Evolutionary conservation across 2,797 vertebrate genomes (phyloP).

Genomic region (Adelosebastes latens): DNA sequence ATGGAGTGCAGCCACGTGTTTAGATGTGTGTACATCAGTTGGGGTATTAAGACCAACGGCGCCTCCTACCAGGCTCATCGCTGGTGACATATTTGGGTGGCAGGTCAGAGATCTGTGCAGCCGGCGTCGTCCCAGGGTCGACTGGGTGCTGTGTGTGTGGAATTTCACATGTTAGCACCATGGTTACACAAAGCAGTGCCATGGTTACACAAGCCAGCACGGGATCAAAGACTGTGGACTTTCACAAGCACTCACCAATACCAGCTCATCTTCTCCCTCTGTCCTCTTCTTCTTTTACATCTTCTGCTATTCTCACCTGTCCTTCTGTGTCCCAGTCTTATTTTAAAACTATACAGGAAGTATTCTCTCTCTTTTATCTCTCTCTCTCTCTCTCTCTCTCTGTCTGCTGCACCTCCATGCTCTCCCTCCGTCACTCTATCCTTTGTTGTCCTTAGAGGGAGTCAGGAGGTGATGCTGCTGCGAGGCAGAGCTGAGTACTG

Average conservation of each 20-base stretch:
- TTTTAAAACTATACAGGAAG: constrained; percentile 11
- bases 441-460: constrained; percentile 61
- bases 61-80: constrained; percentile 42
- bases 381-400: background rate
- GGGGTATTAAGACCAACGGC: constrained; percentile 20
- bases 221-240: constrained; percentile 75
- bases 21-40: constrained; percentile 5
- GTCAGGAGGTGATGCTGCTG: constrained; percentile 68
- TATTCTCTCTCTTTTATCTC: background rate
- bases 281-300: constrained; percentile 19
- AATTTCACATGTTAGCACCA: constrained; percentile 78
- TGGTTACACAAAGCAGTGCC: constrained; percentile 59
- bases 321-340: background rate
- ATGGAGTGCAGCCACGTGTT: background rate
- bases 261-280: constrained; percentile 45
- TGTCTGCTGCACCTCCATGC: constrained; percentile 1
- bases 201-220: constrained; percentile 58
- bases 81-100: constrained; percentile 48
- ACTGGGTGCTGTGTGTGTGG: constrained; percentile 56
- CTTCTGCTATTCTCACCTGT: constrained; percentile 7
- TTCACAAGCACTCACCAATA: constrained; percentile 73
- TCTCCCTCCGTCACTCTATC: constrained; percentile 46
- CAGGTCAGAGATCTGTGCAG: constrained; percentile 60
- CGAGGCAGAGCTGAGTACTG: constrained; percentile 59
- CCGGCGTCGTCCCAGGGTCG: constrained; percentile 42